Conservation (phyloP, 2,113 vertebrate genomes). For the Mustela lutreola region DNA sequence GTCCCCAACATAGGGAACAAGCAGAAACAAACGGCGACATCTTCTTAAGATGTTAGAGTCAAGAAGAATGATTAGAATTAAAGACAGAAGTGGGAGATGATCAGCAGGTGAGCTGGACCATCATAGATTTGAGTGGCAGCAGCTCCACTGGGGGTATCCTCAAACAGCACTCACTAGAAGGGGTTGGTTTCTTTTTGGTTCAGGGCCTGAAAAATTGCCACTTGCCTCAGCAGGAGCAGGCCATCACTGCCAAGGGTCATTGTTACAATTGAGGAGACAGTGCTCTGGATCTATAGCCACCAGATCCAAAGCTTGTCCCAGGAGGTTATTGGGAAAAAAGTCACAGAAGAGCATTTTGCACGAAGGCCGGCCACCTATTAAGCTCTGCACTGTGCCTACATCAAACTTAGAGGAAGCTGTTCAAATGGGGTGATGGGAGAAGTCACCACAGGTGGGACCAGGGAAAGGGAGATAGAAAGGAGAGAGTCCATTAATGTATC, state of each 20-base stretch:
- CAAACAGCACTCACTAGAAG: not conserved
- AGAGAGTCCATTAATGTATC: not conserved
- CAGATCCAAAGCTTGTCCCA: not conserved
- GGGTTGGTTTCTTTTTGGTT: not conserved
- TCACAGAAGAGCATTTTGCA: not conserved
- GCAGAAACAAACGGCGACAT: fast-evolving
- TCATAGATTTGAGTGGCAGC: not conserved
- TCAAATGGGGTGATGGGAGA: not conserved
- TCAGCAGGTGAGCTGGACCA: not conserved
- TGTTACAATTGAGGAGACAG: not conserved
- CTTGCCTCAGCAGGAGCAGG: not conserved
- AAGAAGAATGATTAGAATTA: not conserved
- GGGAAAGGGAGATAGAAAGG: not conserved
- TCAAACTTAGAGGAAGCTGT: no score
- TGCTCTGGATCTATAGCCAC: not conserved
- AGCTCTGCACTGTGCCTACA: no score
- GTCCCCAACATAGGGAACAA: fast-evolving
- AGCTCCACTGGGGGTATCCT: not conserved
- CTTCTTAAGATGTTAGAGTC: not conserved
- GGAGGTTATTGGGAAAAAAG: not conserved
- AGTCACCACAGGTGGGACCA: no score
- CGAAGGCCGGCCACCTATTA: not conserved
- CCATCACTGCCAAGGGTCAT: not conserved
- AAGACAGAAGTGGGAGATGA: not conserved
- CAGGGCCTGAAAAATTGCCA: not conserved